Percentiles rank a stretch among this genome's conserved stretches.
These are phyloP conservation scores for Parauchenoglanis punctatus DNA, from an alignment of 2,797 vertebrate genomes.

Conservation along the genomic window DNA sequence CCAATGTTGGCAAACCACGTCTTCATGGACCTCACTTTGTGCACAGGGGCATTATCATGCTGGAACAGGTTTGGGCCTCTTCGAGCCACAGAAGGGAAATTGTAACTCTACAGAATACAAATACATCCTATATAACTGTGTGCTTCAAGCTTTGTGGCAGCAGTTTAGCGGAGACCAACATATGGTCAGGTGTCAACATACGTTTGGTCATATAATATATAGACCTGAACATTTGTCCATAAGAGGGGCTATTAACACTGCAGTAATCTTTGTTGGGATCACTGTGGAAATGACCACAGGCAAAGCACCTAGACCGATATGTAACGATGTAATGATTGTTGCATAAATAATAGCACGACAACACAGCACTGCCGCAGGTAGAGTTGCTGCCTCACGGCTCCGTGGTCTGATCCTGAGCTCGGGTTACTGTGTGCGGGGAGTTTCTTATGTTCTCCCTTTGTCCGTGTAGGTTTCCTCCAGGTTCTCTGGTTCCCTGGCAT, in stretches of 20 bases:
- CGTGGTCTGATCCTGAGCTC: neutral
- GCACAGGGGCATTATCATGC: neutral
- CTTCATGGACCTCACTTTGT: neutral
- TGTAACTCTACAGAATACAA: neutral
- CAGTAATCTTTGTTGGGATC: neutral
- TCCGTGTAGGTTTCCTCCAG: neutral
- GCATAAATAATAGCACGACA: neutral
- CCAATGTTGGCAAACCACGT: neutral
- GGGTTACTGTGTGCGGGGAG: neutral
- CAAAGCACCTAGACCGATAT: neutral
- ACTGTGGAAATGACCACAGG: neutral
- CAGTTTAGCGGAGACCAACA: neutral
- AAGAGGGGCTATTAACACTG: neutral
- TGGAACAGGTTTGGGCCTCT: neutral
- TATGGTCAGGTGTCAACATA: neutral
- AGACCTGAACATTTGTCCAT: neutral
- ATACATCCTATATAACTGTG: neutral
- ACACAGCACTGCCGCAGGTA: neutral
- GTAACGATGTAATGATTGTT: neutral
- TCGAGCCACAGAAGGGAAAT: neutral
- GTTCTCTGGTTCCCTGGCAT: neutral
- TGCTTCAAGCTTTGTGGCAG: neutral
- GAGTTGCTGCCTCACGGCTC: neutral
- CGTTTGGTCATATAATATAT: neutral
- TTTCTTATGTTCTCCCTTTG: neutral